These are phyloP conservation scores for Vimba vimba DNA, from an alignment of 2,113 vertebrate species.

Conservation along the genomic window DNA sequence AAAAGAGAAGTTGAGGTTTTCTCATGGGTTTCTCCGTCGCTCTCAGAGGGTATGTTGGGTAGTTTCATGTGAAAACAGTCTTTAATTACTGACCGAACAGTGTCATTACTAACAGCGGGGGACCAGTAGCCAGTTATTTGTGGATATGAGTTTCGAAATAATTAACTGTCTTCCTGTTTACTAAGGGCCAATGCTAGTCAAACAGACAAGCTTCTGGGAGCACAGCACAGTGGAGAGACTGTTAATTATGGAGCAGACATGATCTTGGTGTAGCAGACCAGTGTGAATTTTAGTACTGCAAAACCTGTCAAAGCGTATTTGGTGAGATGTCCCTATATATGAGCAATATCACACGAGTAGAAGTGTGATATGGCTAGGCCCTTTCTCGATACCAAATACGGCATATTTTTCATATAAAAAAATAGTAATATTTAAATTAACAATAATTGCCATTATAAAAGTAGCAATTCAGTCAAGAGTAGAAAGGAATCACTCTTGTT, in stretches of 20 bases:
- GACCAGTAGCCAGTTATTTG: constrained; percentile 30
- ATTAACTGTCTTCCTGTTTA: constrained; percentile 44
- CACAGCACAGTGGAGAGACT: constrained; percentile 12
- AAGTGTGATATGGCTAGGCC: too few relatives aligned
- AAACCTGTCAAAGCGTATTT: background rate
- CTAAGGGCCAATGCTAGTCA: constrained; percentile 18
- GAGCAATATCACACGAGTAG: too few relatives aligned
- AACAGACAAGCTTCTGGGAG: constrained; percentile 22
- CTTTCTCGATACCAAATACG: too few relatives aligned
- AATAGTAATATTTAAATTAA: too few relatives aligned
- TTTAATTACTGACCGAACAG: constrained; percentile 45
- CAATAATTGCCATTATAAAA: too few relatives aligned
- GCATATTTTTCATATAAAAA: too few relatives aligned
- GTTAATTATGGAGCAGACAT: constrained; percentile 47
- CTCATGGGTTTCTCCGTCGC: constrained; percentile 64
- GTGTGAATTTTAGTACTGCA: constrained; percentile 9
- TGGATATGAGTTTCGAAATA: constrained; percentile 45
- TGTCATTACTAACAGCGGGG: constrained; percentile 28
- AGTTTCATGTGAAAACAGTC: constrained; percentile 17
- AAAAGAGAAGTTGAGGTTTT: constrained; percentile 26
- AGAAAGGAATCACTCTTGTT: too few relatives aligned
- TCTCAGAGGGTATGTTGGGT: constrained; percentile 43
- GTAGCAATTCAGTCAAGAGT: too few relatives aligned
- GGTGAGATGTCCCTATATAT: background rate
- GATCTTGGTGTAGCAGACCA: background rate